Base-by-base conservation (phyloP, 2,797 vertebrate species). In the Fistularia tabacaria region DNA sequence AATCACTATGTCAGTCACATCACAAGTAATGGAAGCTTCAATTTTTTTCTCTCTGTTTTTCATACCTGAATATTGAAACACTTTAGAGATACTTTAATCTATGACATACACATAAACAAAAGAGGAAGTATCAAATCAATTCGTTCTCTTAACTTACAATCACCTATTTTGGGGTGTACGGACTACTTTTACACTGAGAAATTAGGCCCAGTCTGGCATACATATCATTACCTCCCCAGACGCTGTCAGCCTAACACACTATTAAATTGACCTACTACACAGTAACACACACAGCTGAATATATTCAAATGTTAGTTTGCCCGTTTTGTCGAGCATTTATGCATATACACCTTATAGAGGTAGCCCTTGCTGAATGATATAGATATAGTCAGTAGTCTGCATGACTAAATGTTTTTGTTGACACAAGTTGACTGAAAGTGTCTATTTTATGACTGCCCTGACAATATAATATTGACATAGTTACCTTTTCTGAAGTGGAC, bases 91-190 rank as follows among this genome's bases (percentile, higher is more conserved):
- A 25, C 25, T 25, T 25, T 25, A 25, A 5, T 25, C 25, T 25
- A 46, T 9, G 9, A 44, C 10, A 49, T 36, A 25, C 38, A 47
- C 36, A 42, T 25, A 25, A 25, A 25, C 25, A 25, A 25, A 25
- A 5, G 25, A 25, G 25, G 25, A 25, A 25, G 2, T 38, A 12
- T 7, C 49, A 3, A 38, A 64, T 1, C 40, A 10, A 25, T 51
- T 49, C 14, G 37, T 39, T 51, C 7, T 60, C 48, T 69, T 69
- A 69, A 69, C 63, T 50, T n/a, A 12, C 39, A 57, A 72, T 73
- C 62, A 73, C 59, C 64, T 64, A 63, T 73, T 69, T 77, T 57
- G 59, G 60, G 63, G 64, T 71, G 50, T 54, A 25, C 52, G 57
- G 69, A 59, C 45, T 58, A 46, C 6, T 25, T 25, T 44, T 38